Conservation (phyloP, 2,797 vertebrate species). For the Pseudotriccus pelzelni region DNA sequence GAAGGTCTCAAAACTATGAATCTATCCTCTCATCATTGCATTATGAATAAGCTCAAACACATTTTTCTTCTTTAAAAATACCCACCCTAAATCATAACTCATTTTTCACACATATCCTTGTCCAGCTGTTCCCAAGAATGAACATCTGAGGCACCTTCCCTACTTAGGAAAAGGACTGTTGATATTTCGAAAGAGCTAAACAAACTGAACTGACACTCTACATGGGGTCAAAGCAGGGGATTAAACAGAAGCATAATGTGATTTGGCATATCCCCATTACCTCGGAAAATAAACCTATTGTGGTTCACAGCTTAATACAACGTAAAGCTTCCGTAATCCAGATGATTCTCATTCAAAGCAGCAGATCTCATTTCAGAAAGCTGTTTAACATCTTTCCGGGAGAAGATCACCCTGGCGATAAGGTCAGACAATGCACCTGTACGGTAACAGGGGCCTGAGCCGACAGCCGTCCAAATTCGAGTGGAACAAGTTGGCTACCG, state of each 20-base stretch:
- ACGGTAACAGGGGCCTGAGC: fast-evolving
- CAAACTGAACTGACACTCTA: background rate
- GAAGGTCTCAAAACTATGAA: background rate
- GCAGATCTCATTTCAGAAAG: background rate
- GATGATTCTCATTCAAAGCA: fast-evolving
- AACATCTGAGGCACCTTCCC: background rate
- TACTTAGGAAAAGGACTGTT: background rate
- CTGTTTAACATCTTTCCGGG: background rate
- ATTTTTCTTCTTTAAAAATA: background rate
- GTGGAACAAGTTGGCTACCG: fast-evolving
- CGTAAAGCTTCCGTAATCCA: background rate
- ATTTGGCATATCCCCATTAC: background rate
- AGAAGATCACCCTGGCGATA: background rate
- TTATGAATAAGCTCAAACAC: background rate
- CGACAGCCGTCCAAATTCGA: fast-evolving
- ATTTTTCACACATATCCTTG: background rate
- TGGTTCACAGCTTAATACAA: background rate
- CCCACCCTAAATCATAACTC: background rate
- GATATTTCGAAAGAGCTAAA: background rate
- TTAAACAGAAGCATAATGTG: background rate
- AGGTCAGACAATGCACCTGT: background rate
- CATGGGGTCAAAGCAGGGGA: background rate
- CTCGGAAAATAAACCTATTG: background rate
- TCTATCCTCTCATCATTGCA: background rate
- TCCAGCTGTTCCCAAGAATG: background rate